Percentiles rank a stretch among this genome's conserved stretches.
These are phyloP conservation scores for Cavia porcellus DNA, from an alignment of 2,113 vertebrate genomes.

Conservation along the genomic window DNA sequence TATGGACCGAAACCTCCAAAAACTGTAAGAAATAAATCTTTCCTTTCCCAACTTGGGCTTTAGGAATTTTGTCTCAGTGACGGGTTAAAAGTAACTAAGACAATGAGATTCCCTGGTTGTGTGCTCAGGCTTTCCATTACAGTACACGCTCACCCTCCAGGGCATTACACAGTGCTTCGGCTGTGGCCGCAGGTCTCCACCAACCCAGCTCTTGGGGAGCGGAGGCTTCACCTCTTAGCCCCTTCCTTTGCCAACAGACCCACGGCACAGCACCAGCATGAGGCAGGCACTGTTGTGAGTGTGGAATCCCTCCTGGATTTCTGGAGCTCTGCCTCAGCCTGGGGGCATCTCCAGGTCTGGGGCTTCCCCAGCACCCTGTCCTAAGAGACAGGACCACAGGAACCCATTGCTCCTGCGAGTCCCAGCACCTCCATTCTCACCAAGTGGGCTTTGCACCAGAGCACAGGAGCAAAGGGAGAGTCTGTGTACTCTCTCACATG, in stretches of 20 bases:
- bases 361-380: not conserved
- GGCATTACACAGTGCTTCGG: not conserved
- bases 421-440: not conserved
- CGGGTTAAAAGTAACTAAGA: too few relatives aligned
- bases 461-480: not conserved
- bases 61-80: too few relatives aligned
- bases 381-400: not conserved
- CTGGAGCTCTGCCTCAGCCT: too few relatives aligned
- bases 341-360: not conserved
- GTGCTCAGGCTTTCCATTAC: not conserved
- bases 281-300: not conserved
- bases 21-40: too few relatives aligned
- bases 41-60: too few relatives aligned
- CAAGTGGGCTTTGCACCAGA: accelerated
- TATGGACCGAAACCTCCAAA: too few relatives aligned
- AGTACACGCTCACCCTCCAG: not conserved
- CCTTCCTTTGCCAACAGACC: not conserved
- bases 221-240: not conserved
- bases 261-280: not conserved
- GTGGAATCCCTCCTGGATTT: not conserved
- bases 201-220: not conserved
- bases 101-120: not conserved
- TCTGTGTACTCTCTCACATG: not conserved
- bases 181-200: not conserved
- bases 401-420: not conserved